These are phyloP conservation scores for Eulithis prunata DNA, from an alignment of 2,888 invertebrate genomes.

Conservation along the genomic window DNA sequence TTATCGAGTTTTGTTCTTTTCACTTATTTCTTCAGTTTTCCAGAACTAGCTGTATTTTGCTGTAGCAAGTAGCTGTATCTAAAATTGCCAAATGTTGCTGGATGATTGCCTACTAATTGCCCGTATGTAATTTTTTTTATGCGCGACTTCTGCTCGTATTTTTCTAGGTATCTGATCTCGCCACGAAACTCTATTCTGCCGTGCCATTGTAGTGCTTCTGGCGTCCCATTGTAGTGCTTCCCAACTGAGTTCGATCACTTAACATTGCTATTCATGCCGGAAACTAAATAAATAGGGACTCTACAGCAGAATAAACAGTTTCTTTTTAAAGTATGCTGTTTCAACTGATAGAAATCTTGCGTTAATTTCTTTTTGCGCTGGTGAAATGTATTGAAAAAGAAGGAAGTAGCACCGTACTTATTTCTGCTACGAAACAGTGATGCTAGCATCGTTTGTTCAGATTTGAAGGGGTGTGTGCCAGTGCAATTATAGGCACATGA, in stretches of 20 bases:
- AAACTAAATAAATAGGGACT: constrained; percentile 40
- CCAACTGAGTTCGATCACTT: constrained; percentile 43
- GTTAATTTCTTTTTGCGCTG: constrained; percentile 30
- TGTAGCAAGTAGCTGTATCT: no score
- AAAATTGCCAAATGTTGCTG: constrained; percentile 4
- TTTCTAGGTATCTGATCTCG: constrained; percentile 45
- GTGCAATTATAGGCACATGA: no score
- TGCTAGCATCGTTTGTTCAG: no score
- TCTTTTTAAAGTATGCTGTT: constrained; percentile 27
- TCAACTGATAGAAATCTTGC: constrained; percentile 29
- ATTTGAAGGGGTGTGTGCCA: no score
- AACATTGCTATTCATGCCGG: constrained; percentile 40
- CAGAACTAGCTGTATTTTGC: no score
- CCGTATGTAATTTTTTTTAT: constrained; percentile 17
- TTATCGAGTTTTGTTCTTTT: no score
- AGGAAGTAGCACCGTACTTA: no score
- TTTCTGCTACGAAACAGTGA: no score
- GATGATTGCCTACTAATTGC: constrained; percentile 6
- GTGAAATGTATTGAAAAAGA: background rate
- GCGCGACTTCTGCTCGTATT: constrained; percentile 41
- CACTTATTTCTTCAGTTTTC: no score
- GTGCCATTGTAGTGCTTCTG: constrained; percentile 42
- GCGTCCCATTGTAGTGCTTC: constrained; percentile 41
- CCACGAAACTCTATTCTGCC: constrained; percentile 38
- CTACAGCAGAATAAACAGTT: constrained; percentile 32